Percentiles rank a stretch among this genome's conserved stretches.
Evolutionary conservation across 2,113 vertebrate genomes (phyloP).

Genomic region (Hystrix brachyura): DNA sequence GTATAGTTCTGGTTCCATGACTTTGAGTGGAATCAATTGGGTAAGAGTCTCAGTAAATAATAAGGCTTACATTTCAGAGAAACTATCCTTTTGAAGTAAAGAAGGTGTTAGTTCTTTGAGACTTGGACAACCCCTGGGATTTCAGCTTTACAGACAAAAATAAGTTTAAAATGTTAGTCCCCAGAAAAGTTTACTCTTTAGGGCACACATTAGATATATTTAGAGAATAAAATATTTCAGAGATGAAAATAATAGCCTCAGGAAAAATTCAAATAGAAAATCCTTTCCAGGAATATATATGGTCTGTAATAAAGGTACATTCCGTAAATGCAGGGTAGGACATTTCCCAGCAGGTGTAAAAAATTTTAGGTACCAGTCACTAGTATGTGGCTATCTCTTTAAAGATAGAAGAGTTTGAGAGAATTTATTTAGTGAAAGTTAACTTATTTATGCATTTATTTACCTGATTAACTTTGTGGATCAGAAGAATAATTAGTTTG

Average conservation of each 20-base stretch:
- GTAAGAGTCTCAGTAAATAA: neutral
- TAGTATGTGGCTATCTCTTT: neutral
- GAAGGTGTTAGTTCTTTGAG: neutral
- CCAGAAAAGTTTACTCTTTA: neutral
- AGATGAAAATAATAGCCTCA: neutral
- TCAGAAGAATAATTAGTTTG: neutral
- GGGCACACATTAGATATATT: neutral
- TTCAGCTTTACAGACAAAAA: neutral
- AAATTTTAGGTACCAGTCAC: neutral
- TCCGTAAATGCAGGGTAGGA: neutral
- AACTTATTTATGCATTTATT: neutral
- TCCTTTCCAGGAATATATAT: neutral
- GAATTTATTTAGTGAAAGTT: neutral
- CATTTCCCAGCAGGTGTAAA: neutral
- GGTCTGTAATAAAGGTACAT: neutral
- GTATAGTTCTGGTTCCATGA: too few species aligned
- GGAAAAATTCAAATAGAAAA: neutral
- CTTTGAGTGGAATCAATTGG: neutral
- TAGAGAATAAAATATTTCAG: neutral
- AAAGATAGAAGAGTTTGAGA: neutral
- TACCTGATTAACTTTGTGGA: neutral
- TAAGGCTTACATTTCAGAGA: neutral
- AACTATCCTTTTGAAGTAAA: neutral
- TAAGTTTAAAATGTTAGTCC: neutral
- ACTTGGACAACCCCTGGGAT: neutral